Evolutionary conservation across 2,113 vertebrate species (phyloP).

Genomic region (Pterocles burchelli): DNA sequence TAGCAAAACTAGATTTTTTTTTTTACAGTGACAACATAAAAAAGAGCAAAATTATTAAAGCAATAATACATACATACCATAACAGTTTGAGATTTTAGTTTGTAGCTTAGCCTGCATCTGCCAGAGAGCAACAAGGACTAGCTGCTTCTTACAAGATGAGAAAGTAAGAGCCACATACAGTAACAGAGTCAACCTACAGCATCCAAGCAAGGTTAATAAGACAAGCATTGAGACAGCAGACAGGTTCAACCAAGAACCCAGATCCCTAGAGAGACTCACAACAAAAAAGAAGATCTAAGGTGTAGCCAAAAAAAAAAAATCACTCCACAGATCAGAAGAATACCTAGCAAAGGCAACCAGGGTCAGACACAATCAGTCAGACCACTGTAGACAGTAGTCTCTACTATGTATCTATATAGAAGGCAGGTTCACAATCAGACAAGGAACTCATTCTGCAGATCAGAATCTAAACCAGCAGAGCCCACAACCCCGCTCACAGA

Average conservation of each 20-base stretch:
- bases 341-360: accelerated
- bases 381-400: too few relatives aligned
- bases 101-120: neutral
- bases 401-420: accelerated
- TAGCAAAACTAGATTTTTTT: neutral
- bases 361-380: accelerated
- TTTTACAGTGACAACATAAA: neutral
- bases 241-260: accelerated
- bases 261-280: accelerated
- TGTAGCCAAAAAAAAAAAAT: accelerated
- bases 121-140: accelerated
- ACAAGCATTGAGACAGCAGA: accelerated
- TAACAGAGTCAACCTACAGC: neutral
- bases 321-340: accelerated
- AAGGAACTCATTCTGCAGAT: accelerated
- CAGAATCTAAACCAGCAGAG: accelerated
- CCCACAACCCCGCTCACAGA: accelerated
- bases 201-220: accelerated
- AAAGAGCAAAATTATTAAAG: neutral
- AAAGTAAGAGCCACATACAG: neutral
- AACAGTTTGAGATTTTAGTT: neutral
- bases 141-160: neutral
- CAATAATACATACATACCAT: neutral
- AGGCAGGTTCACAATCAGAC: accelerated
- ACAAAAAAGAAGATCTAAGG: accelerated